Base-by-base conservation (phyloP, 2,113 vertebrate species). In the Apodemus speciosus region DNA sequence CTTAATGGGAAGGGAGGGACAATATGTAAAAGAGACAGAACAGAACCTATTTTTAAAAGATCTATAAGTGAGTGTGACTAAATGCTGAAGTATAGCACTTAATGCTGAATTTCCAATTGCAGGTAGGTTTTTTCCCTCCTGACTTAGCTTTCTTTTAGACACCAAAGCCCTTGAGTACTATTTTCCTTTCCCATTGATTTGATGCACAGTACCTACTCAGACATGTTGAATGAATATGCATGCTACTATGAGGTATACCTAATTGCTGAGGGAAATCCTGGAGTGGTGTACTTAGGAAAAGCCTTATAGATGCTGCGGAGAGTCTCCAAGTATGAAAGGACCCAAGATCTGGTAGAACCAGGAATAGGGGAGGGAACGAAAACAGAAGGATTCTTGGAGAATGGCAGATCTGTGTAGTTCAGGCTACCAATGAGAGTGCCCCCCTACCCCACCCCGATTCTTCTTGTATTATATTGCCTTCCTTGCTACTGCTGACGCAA, bases 111-210 rank as follows among this genome's bases (percentile, higher is more conserved):
- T 95, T 95, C 76, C 64, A 85, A 2, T 85, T 46, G 23, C 21
- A 64, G 64, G 21, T 30, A 38, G 68, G 4, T n/a, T 11, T 56
- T 66, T 56, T 32, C 32, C 8, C 46, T 94, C 58, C 21, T 79
- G 88, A 75, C 49, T 79, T 89, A 53, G 87, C 58, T 73, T 79
- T 75, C 58, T 83, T 91, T 27, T 23, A 2, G 69, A 85, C 51
- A 60, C 23, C 6, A 38, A 79, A 69, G 75, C 75, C 76, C 46
- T 84, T 40, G 58, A 89, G 85, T 56, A 72, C 64, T 77, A 1
- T 76, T 91, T 91, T 92, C 21, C 35, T 69, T 95, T 83, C 84
- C 71, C 20, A 46, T 18, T 92, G 62, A 30, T 94, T 88, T 90
- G 76, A 56, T 40, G 21, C 56, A 62, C 35, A 72, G 40, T 38